These are phyloP conservation scores for Dicrostonyx torquatus DNA, from an alignment of 2,797 vertebrate species.

Conservation along the genomic window DNA sequence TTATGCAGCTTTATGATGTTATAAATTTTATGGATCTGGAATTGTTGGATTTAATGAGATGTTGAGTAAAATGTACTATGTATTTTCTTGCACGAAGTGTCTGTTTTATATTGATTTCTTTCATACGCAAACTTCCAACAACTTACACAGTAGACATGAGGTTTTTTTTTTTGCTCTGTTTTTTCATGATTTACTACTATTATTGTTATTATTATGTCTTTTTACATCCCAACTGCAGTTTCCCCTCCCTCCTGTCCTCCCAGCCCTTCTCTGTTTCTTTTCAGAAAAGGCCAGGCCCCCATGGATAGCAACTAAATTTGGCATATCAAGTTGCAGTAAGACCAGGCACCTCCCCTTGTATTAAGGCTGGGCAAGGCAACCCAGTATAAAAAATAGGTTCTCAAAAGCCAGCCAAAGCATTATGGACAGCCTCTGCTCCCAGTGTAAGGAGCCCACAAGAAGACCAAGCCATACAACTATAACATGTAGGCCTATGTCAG, in stretches of 20 bases:
- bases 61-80: not conserved
- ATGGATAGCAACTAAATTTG: not conserved
- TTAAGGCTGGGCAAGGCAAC: not conserved
- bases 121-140: not conserved
- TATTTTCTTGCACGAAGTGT: conserved; percentile 6
- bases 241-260: not conserved
- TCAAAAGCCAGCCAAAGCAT: not conserved
- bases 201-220: not conserved
- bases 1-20: not conserved
- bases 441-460: not conserved
- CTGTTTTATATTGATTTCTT: not conserved
- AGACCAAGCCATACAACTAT: not conserved
- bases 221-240: not conserved
- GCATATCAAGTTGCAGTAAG: not conserved
- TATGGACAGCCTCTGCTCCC: not conserved
- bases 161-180: not conserved
- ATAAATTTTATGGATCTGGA: conserved; percentile 17
- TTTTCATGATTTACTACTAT: not conserved
- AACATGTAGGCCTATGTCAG: not conserved
- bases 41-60: conserved; percentile 23
- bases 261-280: not conserved
- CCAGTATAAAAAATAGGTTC: not conserved
- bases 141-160: not conserved
- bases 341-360: not conserved
- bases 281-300: not conserved